These are phyloP conservation scores for Ichneumoninae sp. DNA, from an alignment of 2,888 invertebrate genomes.

Conservation along the genomic window DNA sequence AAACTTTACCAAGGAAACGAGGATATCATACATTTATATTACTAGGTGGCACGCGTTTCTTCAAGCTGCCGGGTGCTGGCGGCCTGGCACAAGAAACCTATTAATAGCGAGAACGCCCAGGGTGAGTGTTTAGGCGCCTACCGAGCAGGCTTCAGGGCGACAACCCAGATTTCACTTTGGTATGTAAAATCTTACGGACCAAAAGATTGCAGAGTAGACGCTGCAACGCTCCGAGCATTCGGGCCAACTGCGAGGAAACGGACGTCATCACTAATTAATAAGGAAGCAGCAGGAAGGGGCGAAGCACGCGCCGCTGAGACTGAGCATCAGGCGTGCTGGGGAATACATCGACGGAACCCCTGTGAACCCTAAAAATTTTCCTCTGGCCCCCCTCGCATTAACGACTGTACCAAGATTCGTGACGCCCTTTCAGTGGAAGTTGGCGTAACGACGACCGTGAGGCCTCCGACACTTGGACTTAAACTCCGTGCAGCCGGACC, in stretches of 20 bases:
- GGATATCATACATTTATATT: constrained; percentile 52
- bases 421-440: constrained; percentile 4
- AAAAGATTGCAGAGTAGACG: constrained; percentile 47
- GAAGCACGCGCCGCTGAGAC: constrained; percentile 65
- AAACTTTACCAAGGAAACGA: constrained; percentile 31
- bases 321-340: neutral
- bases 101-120: constrained; percentile 56
- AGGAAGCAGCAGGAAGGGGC: constrained; percentile 58
- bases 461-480: neutral
- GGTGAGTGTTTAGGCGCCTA: constrained; percentile 40
- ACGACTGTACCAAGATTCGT: constrained; percentile 1
- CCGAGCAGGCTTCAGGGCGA: constrained; percentile 36
- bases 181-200: constrained; percentile 28
- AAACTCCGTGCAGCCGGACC: neutral
- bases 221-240: constrained; percentile 16
- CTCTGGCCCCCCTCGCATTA: neutral
- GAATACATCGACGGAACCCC: neutral
- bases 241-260: constrained; percentile 73
- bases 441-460: constrained; percentile 25
- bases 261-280: constrained; percentile 75
- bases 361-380: constrained; percentile 16
- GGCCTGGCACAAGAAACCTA: constrained; percentile 48
- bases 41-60: constrained; percentile 41
- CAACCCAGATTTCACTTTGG: constrained; percentile 22
- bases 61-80: constrained; percentile 51